Evolutionary conservation across 2,888 invertebrate genomes (phyloP).

Genomic region (Campoletis raptor): DNA sequence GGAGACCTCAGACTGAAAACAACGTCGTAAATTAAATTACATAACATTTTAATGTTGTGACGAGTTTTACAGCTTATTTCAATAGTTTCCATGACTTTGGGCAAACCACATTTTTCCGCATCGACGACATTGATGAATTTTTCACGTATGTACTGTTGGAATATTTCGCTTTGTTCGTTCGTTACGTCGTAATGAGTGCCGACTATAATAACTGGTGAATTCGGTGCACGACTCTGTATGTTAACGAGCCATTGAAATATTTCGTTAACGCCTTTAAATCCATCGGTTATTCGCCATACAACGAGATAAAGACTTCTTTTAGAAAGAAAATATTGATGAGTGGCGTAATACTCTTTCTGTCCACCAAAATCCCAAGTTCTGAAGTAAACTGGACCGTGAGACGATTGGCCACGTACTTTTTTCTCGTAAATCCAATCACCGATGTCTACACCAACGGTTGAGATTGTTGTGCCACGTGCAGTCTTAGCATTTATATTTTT

Average conservation of each 20-base stretch:
- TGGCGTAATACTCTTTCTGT: constrained; percentile 98
- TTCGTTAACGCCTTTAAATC: constrained; percentile 93
- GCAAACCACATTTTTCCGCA: constrained; percentile 97
- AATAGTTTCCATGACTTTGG: constrained; percentile 95
- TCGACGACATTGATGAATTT: constrained; percentile 97
- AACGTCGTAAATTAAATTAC: constrained; percentile 96
- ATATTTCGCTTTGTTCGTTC: constrained; percentile 90
- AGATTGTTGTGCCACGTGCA: constrained; percentile 92
- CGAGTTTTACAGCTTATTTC: constrained; percentile 96
- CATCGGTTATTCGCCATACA: constrained; percentile 97
- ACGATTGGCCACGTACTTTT: constrained; percentile 90
- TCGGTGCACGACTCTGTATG: constrained; percentile 97
- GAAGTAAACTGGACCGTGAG: constrained; percentile 94
- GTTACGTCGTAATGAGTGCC: constrained; percentile 98
- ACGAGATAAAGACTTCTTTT: constrained; percentile 97
- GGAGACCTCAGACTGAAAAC: constrained; percentile 96
- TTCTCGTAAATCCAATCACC: constrained; percentile 97
- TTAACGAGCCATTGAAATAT: constrained; percentile 98
- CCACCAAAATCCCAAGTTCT: constrained; percentile 99
- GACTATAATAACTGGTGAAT: constrained; percentile 97
- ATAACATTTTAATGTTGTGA: constrained; percentile 95
- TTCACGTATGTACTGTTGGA: constrained; percentile 95
- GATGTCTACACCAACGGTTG: constrained; percentile 99
- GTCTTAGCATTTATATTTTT: constrained; percentile 92
- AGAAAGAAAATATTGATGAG: constrained; percentile 99